phyloP scores from a whole-genome alignment of 2,888 invertebrate species.

The Ochropleura leucogaster region DNA sequence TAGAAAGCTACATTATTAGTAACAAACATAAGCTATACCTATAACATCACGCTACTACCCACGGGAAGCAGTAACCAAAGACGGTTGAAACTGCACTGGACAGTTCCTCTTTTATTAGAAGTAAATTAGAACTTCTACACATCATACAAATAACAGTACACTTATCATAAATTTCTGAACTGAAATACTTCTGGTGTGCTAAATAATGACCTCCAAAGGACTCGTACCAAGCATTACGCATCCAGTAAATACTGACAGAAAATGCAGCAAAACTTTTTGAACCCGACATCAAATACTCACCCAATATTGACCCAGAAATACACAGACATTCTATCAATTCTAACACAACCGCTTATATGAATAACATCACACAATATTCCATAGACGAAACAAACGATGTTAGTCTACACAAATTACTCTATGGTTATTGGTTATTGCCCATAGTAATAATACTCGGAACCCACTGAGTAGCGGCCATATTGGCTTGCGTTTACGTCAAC shows the following conservation, averaged over 20 bases:
- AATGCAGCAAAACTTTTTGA: background rate
- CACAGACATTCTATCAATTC: background rate
- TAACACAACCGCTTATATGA: background rate
- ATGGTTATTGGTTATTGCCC: slow-evolving; percentile 55
- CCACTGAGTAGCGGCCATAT: slow-evolving; percentile 60
- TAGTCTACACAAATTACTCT: slow-evolving; percentile 55
- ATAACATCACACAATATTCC: slow-evolving; percentile 7
- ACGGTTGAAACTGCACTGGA: too few species aligned
- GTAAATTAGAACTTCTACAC: background rate
- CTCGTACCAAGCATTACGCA: background rate
- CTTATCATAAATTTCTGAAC: background rate
- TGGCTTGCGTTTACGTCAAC: slow-evolving; percentile 76
- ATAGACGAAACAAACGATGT: slow-evolving; percentile 11
- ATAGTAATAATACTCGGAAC: slow-evolving; percentile 57
- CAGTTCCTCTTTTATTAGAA: too few species aligned
- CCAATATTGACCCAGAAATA: too few species aligned
- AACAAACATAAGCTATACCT: too few species aligned
- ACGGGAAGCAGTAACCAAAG: too few species aligned
- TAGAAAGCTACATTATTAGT: too few species aligned
- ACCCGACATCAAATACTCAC: background rate
- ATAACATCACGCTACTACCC: too few species aligned
- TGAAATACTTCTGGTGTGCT: background rate
- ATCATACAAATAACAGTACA: background rate
- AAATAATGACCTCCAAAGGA: too few species aligned
- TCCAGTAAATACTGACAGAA: background rate